These are phyloP conservation scores for Hapalemur alaotrensis DNA, from an alignment of 2,797 vertebrate genomes.

Conservation along the genomic window DNA sequence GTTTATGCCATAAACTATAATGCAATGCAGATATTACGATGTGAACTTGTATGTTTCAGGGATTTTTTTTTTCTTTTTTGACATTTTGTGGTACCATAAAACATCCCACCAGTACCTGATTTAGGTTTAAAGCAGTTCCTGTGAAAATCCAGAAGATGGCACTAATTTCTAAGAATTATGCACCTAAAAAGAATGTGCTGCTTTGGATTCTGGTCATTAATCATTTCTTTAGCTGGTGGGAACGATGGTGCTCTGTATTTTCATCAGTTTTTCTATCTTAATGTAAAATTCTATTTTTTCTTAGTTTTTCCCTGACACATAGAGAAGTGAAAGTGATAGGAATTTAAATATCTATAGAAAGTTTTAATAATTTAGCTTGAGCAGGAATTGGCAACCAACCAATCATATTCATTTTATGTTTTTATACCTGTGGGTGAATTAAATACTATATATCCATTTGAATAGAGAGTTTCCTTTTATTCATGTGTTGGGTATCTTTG, in stretches of 20 bases:
- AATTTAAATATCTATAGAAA: constrained; percentile 27
- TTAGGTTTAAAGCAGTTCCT: constrained; percentile 43
- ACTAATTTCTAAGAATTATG: constrained; percentile 55
- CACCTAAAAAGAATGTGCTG: not conserved
- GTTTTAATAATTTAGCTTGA: not conserved
- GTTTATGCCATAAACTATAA: not conserved
- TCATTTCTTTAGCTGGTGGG: not conserved
- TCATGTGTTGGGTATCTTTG: not conserved
- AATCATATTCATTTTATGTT: constrained; percentile 26
- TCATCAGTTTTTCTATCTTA: not conserved
- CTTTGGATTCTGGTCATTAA: not conserved
- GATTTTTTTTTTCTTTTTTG: not conserved
- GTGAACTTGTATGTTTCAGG: not conserved
- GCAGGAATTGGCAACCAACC: not conserved
- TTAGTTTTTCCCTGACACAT: constrained; percentile 5
- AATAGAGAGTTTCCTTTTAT: constrained; percentile 2
- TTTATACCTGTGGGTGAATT: not conserved
- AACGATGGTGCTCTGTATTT: not conserved
- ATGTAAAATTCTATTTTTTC: constrained; percentile 58
- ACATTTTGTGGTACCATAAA: not conserved
- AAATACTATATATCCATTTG: not conserved
- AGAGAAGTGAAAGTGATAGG: not conserved
- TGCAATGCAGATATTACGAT: not conserved
- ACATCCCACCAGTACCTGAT: not conserved
- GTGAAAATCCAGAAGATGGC: constrained; percentile 70